A percentile compares a stretch with the other conserved stretches of the same genome.
These are phyloP conservation scores for Caenorhabditis doughertyi DNA, from an alignment of 2,888 invertebrate species.

Conservation along the genomic window DNA sequence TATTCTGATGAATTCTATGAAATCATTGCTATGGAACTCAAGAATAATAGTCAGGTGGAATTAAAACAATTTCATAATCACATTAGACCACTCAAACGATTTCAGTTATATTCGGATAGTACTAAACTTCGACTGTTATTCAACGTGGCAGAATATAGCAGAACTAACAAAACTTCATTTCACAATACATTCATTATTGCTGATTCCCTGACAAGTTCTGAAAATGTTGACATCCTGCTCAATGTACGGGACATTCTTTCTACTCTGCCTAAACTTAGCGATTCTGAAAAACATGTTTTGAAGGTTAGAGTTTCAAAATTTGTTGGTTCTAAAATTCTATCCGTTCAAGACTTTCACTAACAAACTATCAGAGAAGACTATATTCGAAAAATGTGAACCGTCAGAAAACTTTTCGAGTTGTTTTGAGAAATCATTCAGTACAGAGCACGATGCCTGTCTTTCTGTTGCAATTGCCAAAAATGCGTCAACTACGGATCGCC, in stretches of 20 bases:
- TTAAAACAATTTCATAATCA: not conserved
- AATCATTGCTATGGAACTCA: constrained; percentile 1
- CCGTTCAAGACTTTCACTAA: not conserved
- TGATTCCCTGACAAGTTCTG: not conserved
- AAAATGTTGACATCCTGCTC: too few relatives aligned
- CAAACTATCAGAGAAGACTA: not conserved
- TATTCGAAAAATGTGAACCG: not conserved
- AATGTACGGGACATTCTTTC: too few relatives aligned
- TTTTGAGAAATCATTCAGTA: not conserved
- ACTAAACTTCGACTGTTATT: constrained; percentile 24
- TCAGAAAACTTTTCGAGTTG: not conserved
- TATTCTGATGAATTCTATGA: not conserved
- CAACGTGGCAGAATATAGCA: too few relatives aligned
- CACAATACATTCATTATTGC: not conserved
- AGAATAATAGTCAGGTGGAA: not conserved
- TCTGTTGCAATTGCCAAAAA: not conserved
- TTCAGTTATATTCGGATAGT: constrained; percentile 26
- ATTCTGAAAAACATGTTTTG: too few relatives aligned
- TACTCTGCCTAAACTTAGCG: too few relatives aligned
- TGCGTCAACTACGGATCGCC: not conserved
- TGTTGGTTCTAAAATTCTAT: too few relatives aligned
- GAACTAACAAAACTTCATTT: not conserved
- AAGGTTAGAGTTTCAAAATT: too few relatives aligned
- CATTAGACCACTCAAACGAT: not conserved
- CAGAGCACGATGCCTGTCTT: not conserved